Evolutionary conservation across 92 coral and sea anemone genomes (phyloP), one percentile per base, ranked within the genome.

Genomic region (Zoanthus gigantus): DNA sequence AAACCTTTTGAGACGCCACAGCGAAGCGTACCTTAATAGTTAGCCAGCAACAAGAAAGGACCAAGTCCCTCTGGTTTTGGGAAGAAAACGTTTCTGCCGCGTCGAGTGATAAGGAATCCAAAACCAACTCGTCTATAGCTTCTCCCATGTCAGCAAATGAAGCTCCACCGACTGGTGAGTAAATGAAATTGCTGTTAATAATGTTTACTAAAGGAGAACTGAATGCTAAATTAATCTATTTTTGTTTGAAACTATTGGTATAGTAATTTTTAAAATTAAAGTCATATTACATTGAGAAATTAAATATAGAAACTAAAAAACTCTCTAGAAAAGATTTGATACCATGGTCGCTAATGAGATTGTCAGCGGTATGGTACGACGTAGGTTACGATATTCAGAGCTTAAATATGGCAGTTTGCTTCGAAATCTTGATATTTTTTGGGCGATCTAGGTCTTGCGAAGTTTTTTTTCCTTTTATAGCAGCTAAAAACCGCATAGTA

Each of bases 71-170:
- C 87, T 78, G 92, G 67, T 88, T 74, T 47, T 89, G 88, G 13
- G 84, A 83, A 0, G 92, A 42, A 13, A 37, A 66, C 7, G 28
- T 18, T 16, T 54, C 90, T 11, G 54, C 32, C 5, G 75, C 66
- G 60, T 74, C 71, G 6, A 50, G 60, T 42, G 68, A 75, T 28
- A 75, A 77, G 56, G 83, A 37, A 13, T 81, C 72, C 82, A 85
- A 76, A 66, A 71, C 85, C 89, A 88, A 71, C 75, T 91, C 96
- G 32, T 89, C 92, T n/a, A 93, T 83, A 32, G 94, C 96, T 60
- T 93, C 91, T 9, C 92, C 93, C 52, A 93, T 86, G 57, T 90
- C 96, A 29, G 94, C 96, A 78, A 91, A 93, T 63, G 96, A 93
- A 6, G 94, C 94, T 6, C 96, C 96, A 75, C 94, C 91, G 52